Percentiles rank a stretch among this genome's conserved stretches.
Conservation (phyloP, 2,797 vertebrate species). For the Coilia nasus region DNA sequence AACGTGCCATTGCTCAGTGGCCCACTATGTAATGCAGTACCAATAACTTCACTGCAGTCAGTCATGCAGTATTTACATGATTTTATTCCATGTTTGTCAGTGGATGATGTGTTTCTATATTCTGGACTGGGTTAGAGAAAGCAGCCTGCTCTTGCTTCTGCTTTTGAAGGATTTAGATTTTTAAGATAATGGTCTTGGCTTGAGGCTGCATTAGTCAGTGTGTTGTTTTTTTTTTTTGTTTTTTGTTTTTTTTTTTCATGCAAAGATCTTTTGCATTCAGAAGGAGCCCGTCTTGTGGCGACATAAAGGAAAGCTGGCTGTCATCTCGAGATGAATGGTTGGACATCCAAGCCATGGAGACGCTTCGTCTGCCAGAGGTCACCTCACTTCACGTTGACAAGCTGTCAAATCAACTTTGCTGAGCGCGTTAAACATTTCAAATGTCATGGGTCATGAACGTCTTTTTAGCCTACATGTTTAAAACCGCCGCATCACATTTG, state of each 20-base stretch:
- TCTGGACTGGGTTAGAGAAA: constrained; percentile 11
- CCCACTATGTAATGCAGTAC: not conserved
- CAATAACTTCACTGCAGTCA: not conserved
- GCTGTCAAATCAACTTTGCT: constrained; percentile 40
- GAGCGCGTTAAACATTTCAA: constrained; percentile 25
- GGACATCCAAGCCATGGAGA: not conserved
- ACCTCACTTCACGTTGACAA: constrained; percentile 33
- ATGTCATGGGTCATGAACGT: constrained; percentile 3
- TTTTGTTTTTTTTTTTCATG: not conserved
- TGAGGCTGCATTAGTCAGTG: constrained; percentile 16
- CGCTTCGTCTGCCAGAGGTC: constrained; percentile 9
- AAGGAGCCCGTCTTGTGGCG: constrained; percentile 2
- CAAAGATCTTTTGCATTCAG: not conserved
- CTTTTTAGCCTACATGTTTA: not conserved
- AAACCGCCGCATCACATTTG: not conserved
- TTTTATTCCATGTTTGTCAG: constrained; percentile 5
- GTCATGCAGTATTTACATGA: not conserved
- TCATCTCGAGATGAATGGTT: constrained; percentile 12
- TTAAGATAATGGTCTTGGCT: constrained; percentile 20
- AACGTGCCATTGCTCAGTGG: constrained; percentile 64
- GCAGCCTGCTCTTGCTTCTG: not conserved
- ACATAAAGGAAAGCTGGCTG: constrained; percentile 18
- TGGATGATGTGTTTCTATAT: constrained; percentile 43
- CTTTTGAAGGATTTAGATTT: constrained; percentile 24
- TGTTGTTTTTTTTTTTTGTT: not conserved